Evolutionary conservation across 2,888 invertebrate species (phyloP).

Genomic region (Papilio protenor): DNA sequence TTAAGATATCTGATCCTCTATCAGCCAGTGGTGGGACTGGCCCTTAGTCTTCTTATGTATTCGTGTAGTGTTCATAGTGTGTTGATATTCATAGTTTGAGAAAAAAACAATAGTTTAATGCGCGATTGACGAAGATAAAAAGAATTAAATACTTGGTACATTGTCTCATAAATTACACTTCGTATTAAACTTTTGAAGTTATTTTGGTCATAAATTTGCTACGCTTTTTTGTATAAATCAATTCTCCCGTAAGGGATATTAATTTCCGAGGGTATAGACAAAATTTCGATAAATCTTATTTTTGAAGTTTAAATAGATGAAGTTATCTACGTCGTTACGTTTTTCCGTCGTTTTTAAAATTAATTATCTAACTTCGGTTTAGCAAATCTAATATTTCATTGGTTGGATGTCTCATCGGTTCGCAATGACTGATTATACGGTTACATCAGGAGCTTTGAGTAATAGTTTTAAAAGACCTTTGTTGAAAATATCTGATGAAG

Average conservation of each 20-base stretch:
- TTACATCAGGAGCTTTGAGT: slow-evolving; percentile 13
- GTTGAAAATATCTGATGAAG: neutral
- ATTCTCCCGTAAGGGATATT: slow-evolving; percentile 16
- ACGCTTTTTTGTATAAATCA: neutral
- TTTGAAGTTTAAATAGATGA: slow-evolving; percentile 32
- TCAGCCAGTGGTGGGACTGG: too few relatives aligned
- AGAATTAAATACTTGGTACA: too few relatives aligned
- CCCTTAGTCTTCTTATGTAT: too few relatives aligned
- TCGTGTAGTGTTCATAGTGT: too few relatives aligned
- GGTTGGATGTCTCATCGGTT: slow-evolving; percentile 19
- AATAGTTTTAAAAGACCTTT: slow-evolving; percentile 2
- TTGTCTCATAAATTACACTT: too few relatives aligned
- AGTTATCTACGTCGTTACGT: slow-evolving; percentile 27
- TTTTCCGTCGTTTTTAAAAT: slow-evolving; percentile 35
- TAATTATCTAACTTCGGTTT: slow-evolving; percentile 38
- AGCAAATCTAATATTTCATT: slow-evolving; percentile 32
- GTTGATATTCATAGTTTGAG: too few relatives aligned
- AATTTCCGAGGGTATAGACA: neutral
- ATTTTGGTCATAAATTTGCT: neutral
- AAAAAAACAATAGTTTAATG: too few relatives aligned
- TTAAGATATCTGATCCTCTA: too few relatives aligned
- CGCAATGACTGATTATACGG: slow-evolving; percentile 34
- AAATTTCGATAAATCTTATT: slow-evolving; percentile 28
- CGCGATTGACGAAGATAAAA: too few relatives aligned
- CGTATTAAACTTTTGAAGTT: neutral